Conservation (phyloP, 2,113 vertebrate species). For the Sylvia atricapilla region DNA sequence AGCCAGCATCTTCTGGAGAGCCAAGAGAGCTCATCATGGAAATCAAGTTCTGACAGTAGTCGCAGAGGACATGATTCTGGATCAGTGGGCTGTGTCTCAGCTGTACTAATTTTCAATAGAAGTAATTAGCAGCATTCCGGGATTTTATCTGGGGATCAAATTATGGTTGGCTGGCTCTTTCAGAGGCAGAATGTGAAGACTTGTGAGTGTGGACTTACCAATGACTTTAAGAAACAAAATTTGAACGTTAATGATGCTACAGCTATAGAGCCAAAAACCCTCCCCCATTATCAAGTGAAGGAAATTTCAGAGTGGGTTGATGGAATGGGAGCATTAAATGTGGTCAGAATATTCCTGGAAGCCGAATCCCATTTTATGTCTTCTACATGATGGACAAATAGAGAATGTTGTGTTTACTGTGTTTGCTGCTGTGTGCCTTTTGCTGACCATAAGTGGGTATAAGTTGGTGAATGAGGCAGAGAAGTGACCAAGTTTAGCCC, state of each 20-base stretch:
- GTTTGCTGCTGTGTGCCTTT: neutral
- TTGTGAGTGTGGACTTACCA: neutral
- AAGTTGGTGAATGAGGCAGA: neutral
- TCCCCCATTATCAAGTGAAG: neutral
- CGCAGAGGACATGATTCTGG: conserved; percentile 46
- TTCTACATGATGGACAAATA: neutral
- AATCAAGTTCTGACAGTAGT: conserved; percentile 16
- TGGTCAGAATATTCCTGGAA: neutral
- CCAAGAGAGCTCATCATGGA: conserved; percentile 7
- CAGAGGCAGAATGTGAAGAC: neutral
- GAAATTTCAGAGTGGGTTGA: neutral
- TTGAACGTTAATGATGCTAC: neutral
- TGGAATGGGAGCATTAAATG: neutral
- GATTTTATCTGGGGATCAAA: conserved; percentile 55
- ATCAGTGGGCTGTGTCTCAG: conserved; percentile 60
- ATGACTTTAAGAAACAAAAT: neutral
- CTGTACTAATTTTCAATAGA: conserved; percentile 63
- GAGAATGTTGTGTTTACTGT: neutral
- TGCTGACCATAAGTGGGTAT: neutral
- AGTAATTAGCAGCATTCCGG: conserved; percentile 48
- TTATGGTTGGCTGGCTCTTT: neutral
- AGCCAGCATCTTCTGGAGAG: conserved; percentile 76
- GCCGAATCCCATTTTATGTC: fast-evolving
- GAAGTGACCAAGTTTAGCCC: neutral
- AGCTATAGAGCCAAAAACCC: neutral